Evolutionary conservation across 2,888 invertebrate species (phyloP).

Genomic region (Teleogryllus oceanicus): DNA sequence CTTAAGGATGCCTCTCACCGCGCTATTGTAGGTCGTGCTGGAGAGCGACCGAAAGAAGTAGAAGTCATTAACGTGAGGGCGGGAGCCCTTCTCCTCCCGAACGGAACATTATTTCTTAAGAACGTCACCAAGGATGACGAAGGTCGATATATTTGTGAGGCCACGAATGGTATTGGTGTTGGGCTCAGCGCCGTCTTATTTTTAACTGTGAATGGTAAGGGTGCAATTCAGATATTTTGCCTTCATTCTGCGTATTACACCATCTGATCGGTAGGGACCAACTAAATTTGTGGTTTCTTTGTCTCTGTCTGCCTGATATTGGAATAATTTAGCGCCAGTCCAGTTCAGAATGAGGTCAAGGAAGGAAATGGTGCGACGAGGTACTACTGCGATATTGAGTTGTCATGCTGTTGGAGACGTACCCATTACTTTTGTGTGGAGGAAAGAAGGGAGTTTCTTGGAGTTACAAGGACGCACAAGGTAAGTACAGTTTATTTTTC

Average conservation of each 20-base stretch:
- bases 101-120: slow-evolving; percentile 55
- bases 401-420: slow-evolving; percentile 81
- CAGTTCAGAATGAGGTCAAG: slow-evolving; percentile 70
- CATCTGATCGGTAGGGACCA: no score
- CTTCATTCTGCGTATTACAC: no score
- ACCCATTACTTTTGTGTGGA: slow-evolving; percentile 78
- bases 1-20: no score
- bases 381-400: slow-evolving; percentile 67
- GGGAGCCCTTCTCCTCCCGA: slow-evolving; percentile 42
- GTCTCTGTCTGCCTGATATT: no score
- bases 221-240: no score
- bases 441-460: slow-evolving; percentile 54
- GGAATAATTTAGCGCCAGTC: slow-evolving; percentile 61
- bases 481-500: slow-evolving; percentile 12
- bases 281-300: no score
- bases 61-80: no score
- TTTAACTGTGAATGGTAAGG: slow-evolving; percentile 58
- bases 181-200: slow-evolving; percentile 61
- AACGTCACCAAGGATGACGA: slow-evolving; percentile 55
- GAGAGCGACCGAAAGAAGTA: no score
- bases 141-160: slow-evolving; percentile 58
- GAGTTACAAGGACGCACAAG: slow-evolving; percentile 32
- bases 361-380: slow-evolving; percentile 74
- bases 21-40: no score
- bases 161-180: slow-evolving; percentile 59